phyloP scores from a whole-genome alignment of 2,113 vertebrate genomes.

The Microtus montanus region DNA sequence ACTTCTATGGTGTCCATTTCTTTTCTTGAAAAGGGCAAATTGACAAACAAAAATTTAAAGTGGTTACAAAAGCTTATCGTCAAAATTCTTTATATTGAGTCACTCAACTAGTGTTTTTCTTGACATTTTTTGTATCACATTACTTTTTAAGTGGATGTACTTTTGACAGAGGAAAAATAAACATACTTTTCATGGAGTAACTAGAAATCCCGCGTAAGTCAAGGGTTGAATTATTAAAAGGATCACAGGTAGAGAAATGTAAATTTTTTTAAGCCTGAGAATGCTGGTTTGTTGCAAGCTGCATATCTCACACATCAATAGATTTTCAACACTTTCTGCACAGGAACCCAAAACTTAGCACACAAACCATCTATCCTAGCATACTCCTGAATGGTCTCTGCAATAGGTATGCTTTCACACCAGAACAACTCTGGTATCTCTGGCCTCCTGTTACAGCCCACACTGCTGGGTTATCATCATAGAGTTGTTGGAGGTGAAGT shows the following conservation, averaged over 20 bases:
- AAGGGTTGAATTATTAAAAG: neutral
- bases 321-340: neutral
- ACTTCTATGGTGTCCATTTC: neutral
- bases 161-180: neutral
- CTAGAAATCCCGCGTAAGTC: neutral
- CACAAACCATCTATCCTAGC: slow-evolving; percentile 20
- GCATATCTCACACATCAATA: slow-evolving; percentile 2
- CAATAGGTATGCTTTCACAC: neutral
- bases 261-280: neutral
- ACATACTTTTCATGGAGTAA: neutral
- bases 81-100: neutral
- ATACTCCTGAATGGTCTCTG: neutral
- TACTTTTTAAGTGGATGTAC: neutral
- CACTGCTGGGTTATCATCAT: neutral
- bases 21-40: slow-evolving; percentile 45
- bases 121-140: slow-evolving; percentile 13
- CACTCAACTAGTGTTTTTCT: slow-evolving; percentile 3
- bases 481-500: neutral
- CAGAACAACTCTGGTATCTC: neutral
- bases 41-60: slow-evolving; percentile 47
- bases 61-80: neutral
- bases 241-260: neutral
- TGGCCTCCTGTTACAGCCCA: neutral
- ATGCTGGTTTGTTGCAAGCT: neutral
- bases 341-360: neutral